Conservation (phyloP, 2,888 invertebrate species). For the Spilarctia lutea region DNA sequence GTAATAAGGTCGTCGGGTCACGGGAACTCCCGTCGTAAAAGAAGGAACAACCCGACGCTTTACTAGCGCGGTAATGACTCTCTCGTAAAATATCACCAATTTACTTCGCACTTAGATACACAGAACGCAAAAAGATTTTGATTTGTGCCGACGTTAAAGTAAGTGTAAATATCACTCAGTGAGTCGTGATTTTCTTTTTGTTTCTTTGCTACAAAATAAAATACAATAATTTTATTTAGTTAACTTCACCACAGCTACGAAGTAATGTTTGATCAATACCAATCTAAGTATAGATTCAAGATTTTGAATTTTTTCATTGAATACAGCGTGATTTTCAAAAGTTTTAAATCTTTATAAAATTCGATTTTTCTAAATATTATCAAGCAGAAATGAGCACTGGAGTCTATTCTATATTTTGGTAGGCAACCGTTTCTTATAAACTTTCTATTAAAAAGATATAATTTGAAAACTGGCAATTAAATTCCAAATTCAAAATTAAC, state of each 20-base stretch:
- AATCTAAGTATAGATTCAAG: background rate
- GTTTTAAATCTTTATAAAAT: background rate
- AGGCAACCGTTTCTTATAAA: too few relatives aligned
- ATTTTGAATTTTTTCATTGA: background rate
- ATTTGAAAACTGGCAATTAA: too few relatives aligned
- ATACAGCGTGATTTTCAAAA: background rate
- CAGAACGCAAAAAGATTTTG: conserved; percentile 48
- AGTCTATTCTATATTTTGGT: too few relatives aligned
- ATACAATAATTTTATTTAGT: background rate
- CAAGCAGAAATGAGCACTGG: too few relatives aligned
- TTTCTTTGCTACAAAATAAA: background rate
- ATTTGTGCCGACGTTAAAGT: conserved; percentile 51
- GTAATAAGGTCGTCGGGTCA: conserved; percentile 77
- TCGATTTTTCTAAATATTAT: too few relatives aligned
- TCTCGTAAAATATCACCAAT: conserved; percentile 84
- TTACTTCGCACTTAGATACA: conserved; percentile 75
- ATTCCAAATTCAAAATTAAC: too few relatives aligned
- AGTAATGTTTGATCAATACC: background rate
- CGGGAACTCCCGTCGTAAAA: conserved; percentile 77
- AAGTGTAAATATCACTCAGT: conserved; percentile 18
- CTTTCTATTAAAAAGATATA: too few relatives aligned
- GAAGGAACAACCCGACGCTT: conserved; percentile 68
- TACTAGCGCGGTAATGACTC: conserved; percentile 76
- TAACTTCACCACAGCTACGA: background rate
- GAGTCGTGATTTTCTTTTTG: conserved; percentile 15